Base-by-base conservation (phyloP, 2,113 vertebrate species). In the Sciurus niger region DNA sequence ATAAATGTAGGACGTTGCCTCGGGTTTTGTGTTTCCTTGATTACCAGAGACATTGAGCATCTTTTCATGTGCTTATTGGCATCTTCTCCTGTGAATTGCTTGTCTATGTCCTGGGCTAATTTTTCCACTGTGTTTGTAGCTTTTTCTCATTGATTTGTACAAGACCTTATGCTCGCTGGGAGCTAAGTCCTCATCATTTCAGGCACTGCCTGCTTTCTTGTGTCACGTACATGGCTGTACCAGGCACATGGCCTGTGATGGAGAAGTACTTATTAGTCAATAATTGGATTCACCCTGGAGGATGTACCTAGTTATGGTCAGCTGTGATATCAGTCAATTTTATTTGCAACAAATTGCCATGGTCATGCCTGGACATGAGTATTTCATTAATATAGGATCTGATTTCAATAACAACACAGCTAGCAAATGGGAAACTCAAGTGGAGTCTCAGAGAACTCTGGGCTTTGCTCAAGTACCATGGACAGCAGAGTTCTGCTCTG, bases 1-100 rank as follows among this genome's bases (percentile, higher is more conserved):
- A 51, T 40, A 18, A 58, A 58, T 34, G 16, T 5, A 2, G 34
- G 40, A 40, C 0, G 4, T 14, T 2, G 5, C 11, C 10, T 1
- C 16, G 4, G 5, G 24, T 28, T 30, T 12, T 37, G 24, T 20
- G 28, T n/a, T 72, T 67, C 40, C 34, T 43, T n/a, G 58, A 63
- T 46, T 10, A 2, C 8, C 8, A 2, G 78, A 40, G 67, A 48
- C 24, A 14, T 0, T 17, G 14, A 67, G 37, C 2, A 18, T 60
- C 34, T 32, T n/a, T 22, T 24, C 28, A 4, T n/a, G 9, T 7
- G 14, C 20, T 20, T 46, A 28, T 1, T 25, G 48, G 40, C 40
- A 12, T 77, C 28, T 22, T n/a, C 24, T 48, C 74, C 25, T 16
- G 18, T 63, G 70, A 95, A 84, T 8, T 40, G 63, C 34, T 8